phyloP scores from a whole-genome alignment of 2,888 invertebrate genomes.

The Torymus auratus region DNA sequence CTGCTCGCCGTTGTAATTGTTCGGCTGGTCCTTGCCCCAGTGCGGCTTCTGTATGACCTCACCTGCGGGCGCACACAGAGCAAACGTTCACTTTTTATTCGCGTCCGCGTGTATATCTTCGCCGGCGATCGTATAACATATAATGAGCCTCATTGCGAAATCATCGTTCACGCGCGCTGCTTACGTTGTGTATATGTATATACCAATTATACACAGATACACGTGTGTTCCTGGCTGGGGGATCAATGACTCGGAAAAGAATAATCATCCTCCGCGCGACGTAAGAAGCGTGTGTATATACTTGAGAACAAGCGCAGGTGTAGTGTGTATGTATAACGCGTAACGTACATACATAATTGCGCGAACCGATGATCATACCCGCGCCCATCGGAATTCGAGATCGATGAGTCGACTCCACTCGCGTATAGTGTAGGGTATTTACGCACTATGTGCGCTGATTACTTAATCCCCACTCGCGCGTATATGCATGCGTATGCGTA shows the following conservation, averaged over 20 bases:
- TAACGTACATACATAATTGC: no score
- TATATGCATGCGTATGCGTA: no score
- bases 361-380: no score
- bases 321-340: no score
- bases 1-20: constrained; percentile 96
- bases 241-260: constrained; percentile 38
- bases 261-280: not conserved
- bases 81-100: not conserved
- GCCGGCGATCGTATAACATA: not conserved
- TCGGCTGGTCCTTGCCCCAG: constrained; percentile 96
- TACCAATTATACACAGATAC: no score
- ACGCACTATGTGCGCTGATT: constrained; percentile 5
- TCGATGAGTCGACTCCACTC: constrained; percentile 17
- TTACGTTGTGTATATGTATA: not conserved
- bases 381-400: constrained; percentile 8
- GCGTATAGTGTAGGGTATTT: not conserved
- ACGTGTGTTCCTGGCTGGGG: not conserved
- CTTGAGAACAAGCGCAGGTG: no score
- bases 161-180: not conserved
- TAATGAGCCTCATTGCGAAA: not conserved
- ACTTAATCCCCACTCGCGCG: not conserved
- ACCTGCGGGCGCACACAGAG: constrained; percentile 77
- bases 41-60: constrained; percentile 87
- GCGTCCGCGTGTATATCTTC: not conserved
- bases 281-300: no score